A percentile compares a stretch with the other conserved stretches of the same genome.
phyloP scores from a whole-genome alignment of 2,888 invertebrate genomes.

The Morinoia aosen region DNA sequence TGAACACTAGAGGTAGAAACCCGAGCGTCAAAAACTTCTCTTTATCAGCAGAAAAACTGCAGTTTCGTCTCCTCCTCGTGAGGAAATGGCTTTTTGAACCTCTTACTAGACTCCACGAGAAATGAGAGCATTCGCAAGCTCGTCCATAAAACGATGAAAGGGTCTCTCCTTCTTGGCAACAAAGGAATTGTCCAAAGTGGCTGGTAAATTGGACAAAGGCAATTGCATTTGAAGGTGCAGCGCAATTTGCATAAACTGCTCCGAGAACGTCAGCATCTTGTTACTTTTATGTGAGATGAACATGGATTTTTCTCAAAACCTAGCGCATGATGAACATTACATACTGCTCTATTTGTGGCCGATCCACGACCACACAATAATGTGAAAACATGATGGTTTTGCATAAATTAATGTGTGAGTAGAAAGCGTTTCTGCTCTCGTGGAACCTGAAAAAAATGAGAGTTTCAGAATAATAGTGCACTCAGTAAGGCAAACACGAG shows the following conservation, averaged over 20 bases:
- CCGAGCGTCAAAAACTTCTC: neutral
- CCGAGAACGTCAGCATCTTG: neutral
- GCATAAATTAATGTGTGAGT: neutral
- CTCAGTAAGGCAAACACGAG: neutral
- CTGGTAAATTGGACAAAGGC: neutral
- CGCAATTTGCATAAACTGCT: neutral
- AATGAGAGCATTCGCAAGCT: neutral
- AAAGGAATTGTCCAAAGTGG: constrained; percentile 17
- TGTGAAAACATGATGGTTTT: neutral
- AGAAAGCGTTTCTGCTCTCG: neutral
- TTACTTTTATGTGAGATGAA: neutral
- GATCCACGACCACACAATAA: neutral
- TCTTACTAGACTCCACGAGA: neutral
- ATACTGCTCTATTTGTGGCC: neutral
- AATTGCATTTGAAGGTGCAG: constrained; percentile 10
- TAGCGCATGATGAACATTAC: neutral
- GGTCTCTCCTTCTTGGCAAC: neutral
- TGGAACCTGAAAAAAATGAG: neutral
- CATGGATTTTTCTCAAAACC: neutral
- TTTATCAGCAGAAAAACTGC: neutral
- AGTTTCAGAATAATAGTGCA: neutral
- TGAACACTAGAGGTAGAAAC: neutral
- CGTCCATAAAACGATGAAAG: constrained; percentile 3
- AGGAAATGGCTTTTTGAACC: neutral
- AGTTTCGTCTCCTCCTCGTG: neutral